These are phyloP conservation scores for Buceros bicornis DNA, from an alignment of 2,797 vertebrate genomes.

Conservation along the genomic window DNA sequence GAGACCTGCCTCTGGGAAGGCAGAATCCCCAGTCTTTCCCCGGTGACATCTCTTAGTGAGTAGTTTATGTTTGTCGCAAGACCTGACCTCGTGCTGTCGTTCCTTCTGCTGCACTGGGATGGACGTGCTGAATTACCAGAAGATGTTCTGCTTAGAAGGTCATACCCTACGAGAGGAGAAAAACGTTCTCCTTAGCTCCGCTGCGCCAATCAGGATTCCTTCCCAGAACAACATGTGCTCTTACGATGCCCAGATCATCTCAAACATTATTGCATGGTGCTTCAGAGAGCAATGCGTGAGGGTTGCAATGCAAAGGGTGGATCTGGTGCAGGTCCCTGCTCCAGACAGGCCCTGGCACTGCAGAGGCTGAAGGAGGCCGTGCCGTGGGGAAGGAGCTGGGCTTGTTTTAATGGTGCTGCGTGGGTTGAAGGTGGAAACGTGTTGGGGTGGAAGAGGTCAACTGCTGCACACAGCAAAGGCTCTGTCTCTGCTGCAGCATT, in stretches of 20 bases:
- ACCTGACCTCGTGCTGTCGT: neutral
- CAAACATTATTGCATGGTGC: rapidly evolving
- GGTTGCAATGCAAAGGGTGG: neutral
- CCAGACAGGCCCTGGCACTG: neutral
- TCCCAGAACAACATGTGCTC: neutral
- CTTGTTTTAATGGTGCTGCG: neutral
- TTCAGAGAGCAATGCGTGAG: neutral
- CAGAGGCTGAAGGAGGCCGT: neutral
- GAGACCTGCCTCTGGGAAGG: neutral
- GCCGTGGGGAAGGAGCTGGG: neutral
- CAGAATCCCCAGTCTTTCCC: neutral
- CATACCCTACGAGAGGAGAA: rapidly evolving
- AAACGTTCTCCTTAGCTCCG: neutral
- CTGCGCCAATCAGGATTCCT: neutral
- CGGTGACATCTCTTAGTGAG: neutral
- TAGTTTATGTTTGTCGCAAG: neutral
- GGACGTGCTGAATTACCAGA: neutral
- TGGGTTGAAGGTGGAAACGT: neutral
- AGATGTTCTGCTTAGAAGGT: neutral
- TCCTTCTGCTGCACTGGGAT: neutral
- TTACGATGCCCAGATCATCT: rapidly evolving
- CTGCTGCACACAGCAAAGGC: rapidly evolving
- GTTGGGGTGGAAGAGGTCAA: neutral
- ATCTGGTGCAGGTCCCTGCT: neutral
- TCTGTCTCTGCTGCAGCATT: neutral